Conservation (phyloP, 53 echinoderm and acorn worm species). For the Antedon mediterranea region DNA sequence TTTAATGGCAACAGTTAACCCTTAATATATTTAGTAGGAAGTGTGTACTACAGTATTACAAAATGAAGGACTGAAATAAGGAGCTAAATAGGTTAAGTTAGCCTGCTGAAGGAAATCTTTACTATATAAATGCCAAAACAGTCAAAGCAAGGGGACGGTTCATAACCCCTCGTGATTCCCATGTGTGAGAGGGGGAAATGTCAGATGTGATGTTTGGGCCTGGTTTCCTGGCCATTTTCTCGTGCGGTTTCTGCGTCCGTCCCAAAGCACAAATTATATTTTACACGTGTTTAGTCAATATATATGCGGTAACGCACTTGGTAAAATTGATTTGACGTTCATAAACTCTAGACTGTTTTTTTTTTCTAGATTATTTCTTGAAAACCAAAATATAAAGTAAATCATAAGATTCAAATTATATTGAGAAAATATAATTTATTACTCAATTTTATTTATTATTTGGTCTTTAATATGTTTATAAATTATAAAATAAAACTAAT, state of each 20-base stretch:
- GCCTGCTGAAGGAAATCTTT: background rate
- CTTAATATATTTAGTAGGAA: background rate
- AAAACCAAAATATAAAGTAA: too few species aligned
- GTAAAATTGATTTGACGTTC: too few species aligned
- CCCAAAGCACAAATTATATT: background rate
- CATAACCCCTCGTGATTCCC: background rate
- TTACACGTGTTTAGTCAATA: background rate
- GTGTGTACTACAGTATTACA: background rate
- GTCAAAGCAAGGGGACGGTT: background rate
- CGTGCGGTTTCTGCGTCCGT: background rate
- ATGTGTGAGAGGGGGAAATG: background rate
- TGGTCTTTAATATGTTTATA: too few species aligned
- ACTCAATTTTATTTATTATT: too few species aligned
- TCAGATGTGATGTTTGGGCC: background rate
- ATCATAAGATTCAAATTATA: too few species aligned
- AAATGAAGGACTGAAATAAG: background rate
- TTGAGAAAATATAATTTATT: too few species aligned
- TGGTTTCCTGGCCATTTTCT: background rate
- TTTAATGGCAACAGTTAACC: background rate
- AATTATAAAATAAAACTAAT: too few species aligned
- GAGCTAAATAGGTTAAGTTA: background rate
- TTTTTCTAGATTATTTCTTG: too few species aligned
- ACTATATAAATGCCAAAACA: background rate
- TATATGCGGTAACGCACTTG: too few species aligned
- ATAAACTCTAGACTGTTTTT: too few species aligned